phyloP scores from a whole-genome alignment of 2,797 vertebrate genomes.

The Dermochelys coriacea region DNA sequence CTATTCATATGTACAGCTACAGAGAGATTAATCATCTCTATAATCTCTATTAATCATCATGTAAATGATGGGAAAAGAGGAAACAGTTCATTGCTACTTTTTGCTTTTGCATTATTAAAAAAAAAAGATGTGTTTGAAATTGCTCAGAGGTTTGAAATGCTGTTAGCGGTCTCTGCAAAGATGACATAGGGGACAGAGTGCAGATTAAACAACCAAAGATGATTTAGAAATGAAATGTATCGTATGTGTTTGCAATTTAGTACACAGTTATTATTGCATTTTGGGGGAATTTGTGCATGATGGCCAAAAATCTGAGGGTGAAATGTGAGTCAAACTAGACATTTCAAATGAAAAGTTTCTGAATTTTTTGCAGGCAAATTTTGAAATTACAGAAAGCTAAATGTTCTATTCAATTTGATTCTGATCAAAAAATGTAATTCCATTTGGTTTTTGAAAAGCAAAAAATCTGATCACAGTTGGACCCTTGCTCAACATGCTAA shows the following conservation, averaged over 20 bases:
- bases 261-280: neutral
- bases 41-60: too few species aligned
- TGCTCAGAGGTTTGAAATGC: neutral
- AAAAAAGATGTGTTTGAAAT: neutral
- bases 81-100: neutral
- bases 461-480: neutral
- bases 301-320: neutral
- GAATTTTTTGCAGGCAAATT: neutral
- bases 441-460: neutral
- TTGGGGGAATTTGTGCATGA: neutral
- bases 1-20: neutral
- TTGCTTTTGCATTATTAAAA: neutral
- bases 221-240: neutral
- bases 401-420: neutral
- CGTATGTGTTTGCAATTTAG: neutral
- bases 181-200: neutral
- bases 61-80: neutral
- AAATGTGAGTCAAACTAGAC: neutral
- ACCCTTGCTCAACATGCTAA: neutral
- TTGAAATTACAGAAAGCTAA: neutral
- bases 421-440: neutral
- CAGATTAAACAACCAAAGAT: neutral
- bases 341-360: neutral
- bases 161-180: neutral
- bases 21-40: too few species aligned